Conservation (phyloP, 2,888 invertebrate genomes). For the Electrophaes corylata region DNA sequence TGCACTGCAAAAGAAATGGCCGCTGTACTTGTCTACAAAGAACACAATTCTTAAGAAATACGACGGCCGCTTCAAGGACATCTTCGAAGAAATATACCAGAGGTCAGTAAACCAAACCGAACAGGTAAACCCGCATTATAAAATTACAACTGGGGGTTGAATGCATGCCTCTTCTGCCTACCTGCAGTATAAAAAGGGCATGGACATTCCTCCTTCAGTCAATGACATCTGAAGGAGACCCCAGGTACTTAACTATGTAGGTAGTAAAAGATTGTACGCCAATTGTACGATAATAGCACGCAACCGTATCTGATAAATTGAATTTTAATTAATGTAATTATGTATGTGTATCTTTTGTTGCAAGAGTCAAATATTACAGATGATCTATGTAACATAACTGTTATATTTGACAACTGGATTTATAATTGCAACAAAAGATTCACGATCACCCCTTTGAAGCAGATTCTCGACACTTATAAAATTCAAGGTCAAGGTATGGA, state of each 20-base stretch:
- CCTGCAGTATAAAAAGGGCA: background rate
- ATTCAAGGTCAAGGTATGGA: too few species aligned
- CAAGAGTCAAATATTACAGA: too few species aligned
- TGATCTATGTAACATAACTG: too few species aligned
- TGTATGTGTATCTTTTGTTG: too few species aligned
- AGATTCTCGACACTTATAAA: too few species aligned
- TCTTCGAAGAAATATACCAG: slow-evolving; percentile 94
- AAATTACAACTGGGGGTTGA: background rate
- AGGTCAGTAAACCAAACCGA: slow-evolving; percentile 75
- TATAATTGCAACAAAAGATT: too few species aligned
- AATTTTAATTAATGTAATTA: slow-evolving; percentile 3
- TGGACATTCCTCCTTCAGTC: slow-evolving; percentile 9
- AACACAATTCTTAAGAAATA: slow-evolving; percentile 95
- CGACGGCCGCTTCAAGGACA: slow-evolving; percentile 96
- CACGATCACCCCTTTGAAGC: too few species aligned
- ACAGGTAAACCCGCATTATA: slow-evolving; percentile 21
- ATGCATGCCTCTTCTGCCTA: background rate
- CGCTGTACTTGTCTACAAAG: slow-evolving; percentile 95
- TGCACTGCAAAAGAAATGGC: slow-evolving; percentile 93
- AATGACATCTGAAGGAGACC: slow-evolving; percentile 30
- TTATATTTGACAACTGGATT: too few species aligned
- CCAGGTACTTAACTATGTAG: slow-evolving; percentile 22
- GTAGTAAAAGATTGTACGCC: slow-evolving; percentile 25
- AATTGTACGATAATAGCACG: slow-evolving; percentile 16
- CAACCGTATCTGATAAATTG: background rate